Evolutionary conservation across 2,797 vertebrate species (phyloP).

Genomic region (Oreochromis mossambicus): DNA sequence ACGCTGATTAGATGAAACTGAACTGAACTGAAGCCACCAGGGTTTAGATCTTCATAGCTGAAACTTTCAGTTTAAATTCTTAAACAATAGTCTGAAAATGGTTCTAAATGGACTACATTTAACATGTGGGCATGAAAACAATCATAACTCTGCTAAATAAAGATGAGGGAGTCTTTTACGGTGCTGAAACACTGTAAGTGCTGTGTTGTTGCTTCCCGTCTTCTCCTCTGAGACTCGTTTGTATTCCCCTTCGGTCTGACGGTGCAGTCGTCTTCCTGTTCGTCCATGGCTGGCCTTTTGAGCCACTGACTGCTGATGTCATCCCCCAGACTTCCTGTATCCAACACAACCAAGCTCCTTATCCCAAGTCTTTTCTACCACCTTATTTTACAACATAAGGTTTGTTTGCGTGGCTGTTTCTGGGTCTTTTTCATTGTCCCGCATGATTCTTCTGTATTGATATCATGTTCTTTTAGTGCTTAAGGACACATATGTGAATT

Average conservation of each 20-base stretch:
- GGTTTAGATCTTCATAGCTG: neutral
- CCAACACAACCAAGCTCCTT: neutral
- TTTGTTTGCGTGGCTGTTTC: neutral
- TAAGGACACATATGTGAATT: rapidly evolving
- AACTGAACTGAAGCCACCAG: neutral
- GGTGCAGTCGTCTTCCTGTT: neutral
- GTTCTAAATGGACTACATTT: rapidly evolving
- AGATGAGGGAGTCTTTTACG: neutral
- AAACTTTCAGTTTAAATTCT: neutral
- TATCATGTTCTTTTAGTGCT: neutral
- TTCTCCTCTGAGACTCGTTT: neutral
- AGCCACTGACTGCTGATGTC: neutral
- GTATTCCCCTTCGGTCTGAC: neutral
- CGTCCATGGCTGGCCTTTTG: neutral
- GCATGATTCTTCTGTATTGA: rapidly evolving
- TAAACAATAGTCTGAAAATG: neutral
- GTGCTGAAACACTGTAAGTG: neutral
- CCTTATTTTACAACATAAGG: neutral
- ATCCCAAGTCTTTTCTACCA: neutral
- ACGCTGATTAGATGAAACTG: neutral
- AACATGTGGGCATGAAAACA: neutral
- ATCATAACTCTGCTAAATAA: neutral
- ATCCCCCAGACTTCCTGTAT: neutral
- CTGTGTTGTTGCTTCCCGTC: neutral
- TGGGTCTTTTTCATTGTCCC: neutral